Conservation (phyloP, 2,113 vertebrate genomes). For the Peromyscus polionotus region DNA sequence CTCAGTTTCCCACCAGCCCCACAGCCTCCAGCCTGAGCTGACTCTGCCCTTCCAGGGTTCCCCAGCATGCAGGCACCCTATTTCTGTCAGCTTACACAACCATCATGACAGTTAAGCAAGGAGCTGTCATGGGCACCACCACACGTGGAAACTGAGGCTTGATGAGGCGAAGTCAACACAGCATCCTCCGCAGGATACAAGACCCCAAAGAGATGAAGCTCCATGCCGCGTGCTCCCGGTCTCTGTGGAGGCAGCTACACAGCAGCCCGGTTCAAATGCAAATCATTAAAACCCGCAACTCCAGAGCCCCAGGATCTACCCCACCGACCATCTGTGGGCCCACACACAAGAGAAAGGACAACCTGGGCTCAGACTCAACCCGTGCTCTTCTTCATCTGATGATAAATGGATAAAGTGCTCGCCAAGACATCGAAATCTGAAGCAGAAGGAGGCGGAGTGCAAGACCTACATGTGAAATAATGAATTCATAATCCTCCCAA, state of each 20-base stretch:
- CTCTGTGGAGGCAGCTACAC: neutral
- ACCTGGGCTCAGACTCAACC: neutral
- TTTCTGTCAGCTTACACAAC: neutral
- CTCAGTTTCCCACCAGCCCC: neutral
- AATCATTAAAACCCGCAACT: fast-evolving
- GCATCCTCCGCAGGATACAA: neutral
- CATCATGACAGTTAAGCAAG: neutral
- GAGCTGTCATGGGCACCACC: neutral
- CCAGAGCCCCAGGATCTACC: fast-evolving
- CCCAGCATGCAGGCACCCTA: neutral
- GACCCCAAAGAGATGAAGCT: neutral
- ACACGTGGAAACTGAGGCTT: neutral
- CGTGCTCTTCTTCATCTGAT: neutral
- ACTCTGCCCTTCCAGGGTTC: too few species aligned
- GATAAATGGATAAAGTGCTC: constrained; percentile 25
- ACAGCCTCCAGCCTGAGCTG: neutral
- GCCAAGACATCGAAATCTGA: constrained; percentile 55
- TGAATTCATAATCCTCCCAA: constrained; percentile 66
- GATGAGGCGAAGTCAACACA: neutral
- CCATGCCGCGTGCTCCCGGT: neutral
- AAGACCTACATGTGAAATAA: constrained; percentile 28
- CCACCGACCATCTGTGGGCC: fast-evolving
- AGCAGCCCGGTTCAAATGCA: neutral
- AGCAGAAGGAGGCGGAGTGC: neutral
- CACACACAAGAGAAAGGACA: neutral